Evolutionary conservation across 2,113 vertebrate genomes (phyloP).

Genomic region (Arothron firmamentum): DNA sequence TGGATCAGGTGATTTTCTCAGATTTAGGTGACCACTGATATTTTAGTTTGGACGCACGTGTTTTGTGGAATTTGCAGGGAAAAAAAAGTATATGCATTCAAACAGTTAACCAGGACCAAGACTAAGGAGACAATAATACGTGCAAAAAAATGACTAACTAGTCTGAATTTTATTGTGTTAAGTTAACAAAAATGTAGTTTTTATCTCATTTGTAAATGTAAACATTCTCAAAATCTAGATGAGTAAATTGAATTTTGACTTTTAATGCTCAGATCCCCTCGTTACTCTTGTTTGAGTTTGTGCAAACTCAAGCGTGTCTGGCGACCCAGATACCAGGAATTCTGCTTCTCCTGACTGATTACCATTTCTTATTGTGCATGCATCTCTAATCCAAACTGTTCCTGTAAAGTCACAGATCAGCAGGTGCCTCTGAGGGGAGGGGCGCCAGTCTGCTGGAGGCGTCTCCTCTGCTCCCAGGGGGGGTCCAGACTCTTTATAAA

Average conservation of each 20-base stretch:
- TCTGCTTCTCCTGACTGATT: slow-evolving; percentile 17
- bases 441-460: slow-evolving; percentile 6
- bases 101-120: no score
- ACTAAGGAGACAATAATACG: no score
- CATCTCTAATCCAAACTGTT: slow-evolving; percentile 16
- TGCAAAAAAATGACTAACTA: no score
- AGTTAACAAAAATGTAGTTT: no score
- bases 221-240: no score
- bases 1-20: slow-evolving; percentile 42
- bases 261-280: no score
- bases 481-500: slow-evolving; percentile 54
- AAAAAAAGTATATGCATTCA: background rate
- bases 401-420: slow-evolving; percentile 25
- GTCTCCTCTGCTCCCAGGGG: slow-evolving; percentile 4
- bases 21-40: slow-evolving; percentile 34
- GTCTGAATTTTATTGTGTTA: no score
- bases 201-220: no score
- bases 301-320: background rate
- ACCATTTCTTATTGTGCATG: slow-evolving; percentile 1
- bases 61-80: slow-evolving; percentile 6
- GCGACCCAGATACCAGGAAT: slow-evolving; percentile 10
- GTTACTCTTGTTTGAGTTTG: no score
- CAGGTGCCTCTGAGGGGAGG: slow-evolving; percentile 6
- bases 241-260: no score
- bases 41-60: slow-evolving; percentile 26